phyloP scores from a whole-genome alignment of 1,140 invertebrate genomes.

The Drosophila tani region DNA sequence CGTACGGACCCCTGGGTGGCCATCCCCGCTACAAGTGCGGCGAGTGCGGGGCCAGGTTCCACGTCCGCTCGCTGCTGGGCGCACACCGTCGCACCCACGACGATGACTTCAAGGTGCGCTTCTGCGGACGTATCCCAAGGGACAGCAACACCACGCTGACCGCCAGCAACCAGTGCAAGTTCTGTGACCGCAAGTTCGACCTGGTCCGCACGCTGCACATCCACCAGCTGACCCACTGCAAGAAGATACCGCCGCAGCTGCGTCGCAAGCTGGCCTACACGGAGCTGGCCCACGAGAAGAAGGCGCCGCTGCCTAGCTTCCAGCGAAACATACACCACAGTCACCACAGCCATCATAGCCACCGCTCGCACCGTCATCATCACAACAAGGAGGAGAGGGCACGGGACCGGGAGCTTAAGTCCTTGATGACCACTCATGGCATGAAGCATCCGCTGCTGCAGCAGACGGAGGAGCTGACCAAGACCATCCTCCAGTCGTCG shows the following conservation, averaged over 20 bases:
- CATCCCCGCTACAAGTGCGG: conserved; percentile 48
- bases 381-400: conserved; percentile 4
- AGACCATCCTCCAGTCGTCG: conserved; percentile 21
- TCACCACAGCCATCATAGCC: background rate
- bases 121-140: conserved; percentile 1
- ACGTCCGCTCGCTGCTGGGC: conserved; percentile 60
- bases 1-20: background rate
- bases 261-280: conserved; percentile 67
- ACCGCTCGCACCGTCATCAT: background rate
- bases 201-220: conserved; percentile 69
- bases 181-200: conserved; percentile 67
- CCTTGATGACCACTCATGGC: background rate
- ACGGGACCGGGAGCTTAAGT: background rate
- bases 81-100: conserved; percentile 69
- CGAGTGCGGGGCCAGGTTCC: conserved; percentile 59
- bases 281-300: conserved; percentile 68
- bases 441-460: conserved; percentile 26
- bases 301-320: conserved; percentile 64
- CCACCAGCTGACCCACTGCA: conserved; percentile 66
- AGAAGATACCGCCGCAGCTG: conserved; percentile 64
- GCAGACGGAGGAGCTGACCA: conserved; percentile 31
- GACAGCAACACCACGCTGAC: conserved; percentile 33
- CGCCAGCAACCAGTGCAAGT: conserved; percentile 51
- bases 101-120: conserved; percentile 65
- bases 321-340: conserved; percentile 14